These are phyloP conservation scores for Neoaliturus tenellus DNA, from an alignment of 2,888 invertebrate genomes.

Conservation along the genomic window DNA sequence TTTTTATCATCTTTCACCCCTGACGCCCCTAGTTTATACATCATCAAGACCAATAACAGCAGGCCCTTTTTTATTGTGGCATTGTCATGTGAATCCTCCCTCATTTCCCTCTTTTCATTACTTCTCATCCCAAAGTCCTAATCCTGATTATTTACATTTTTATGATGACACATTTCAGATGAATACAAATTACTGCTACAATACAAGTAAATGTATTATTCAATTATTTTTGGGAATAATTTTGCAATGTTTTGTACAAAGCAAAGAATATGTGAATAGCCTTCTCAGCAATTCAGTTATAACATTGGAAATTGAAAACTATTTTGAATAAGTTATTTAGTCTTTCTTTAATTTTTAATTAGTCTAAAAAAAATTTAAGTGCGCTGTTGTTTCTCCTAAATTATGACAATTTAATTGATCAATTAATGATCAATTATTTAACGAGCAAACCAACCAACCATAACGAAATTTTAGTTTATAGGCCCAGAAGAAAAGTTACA, in stretches of 20 bases:
- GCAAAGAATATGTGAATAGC: too few species aligned
- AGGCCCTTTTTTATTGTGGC: neutral
- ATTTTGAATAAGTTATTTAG: too few species aligned
- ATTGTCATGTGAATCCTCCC: neutral
- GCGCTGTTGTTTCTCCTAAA: too few species aligned
- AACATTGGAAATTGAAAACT: too few species aligned
- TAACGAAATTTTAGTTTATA: too few species aligned
- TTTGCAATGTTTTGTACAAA: neutral
- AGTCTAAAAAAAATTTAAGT: too few species aligned
- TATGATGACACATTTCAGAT: neutral
- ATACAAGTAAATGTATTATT: neutral
- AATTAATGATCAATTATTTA: too few species aligned
- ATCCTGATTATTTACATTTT: neutral
- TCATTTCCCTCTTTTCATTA: neutral
- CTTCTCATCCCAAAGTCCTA: neutral
- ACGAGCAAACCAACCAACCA: too few species aligned
- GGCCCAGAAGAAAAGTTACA: too few species aligned
- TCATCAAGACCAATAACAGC: constrained; percentile 33
- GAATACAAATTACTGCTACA: neutral
- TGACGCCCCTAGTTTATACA: constrained; percentile 30
- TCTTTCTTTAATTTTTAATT: too few species aligned
- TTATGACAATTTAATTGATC: too few species aligned
- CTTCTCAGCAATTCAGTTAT: too few species aligned
- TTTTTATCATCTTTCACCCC: constrained; percentile 26
- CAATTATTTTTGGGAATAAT: neutral